phyloP scores from a whole-genome alignment of 2,113 vertebrate species.

The Pontoporia blainvillei region DNA sequence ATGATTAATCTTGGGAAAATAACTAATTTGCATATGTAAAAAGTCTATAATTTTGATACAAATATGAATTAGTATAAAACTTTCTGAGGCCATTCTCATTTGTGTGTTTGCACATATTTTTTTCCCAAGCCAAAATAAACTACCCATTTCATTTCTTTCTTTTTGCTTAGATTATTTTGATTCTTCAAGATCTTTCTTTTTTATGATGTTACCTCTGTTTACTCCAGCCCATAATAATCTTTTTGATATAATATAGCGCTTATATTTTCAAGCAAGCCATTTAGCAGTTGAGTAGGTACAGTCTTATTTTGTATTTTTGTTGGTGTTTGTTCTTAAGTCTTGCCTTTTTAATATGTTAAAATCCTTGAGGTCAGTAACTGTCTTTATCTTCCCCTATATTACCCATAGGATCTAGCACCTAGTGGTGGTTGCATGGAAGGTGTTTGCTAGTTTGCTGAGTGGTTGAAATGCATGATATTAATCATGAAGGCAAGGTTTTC shows the following conservation, averaged over 20 bases:
- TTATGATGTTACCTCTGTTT: neutral
- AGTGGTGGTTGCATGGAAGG: neutral
- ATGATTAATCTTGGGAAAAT: neutral
- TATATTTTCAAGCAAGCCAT: neutral
- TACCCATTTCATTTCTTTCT: neutral
- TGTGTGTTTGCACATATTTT: neutral
- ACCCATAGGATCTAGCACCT: neutral
- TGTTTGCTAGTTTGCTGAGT: neutral
- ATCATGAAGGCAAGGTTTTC: constrained; percentile 21
- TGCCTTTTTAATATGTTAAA: neutral
- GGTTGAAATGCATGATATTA: neutral
- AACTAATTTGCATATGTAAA: neutral
- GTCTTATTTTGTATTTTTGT: neutral
- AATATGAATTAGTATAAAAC: neutral
- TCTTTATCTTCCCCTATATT: neutral
- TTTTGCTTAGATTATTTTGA: neutral
- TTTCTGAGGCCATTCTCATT: neutral
- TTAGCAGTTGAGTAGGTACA: neutral
- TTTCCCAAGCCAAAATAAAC: neutral
- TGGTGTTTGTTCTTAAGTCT: neutral
- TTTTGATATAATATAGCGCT: neutral
- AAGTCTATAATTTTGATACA: neutral
- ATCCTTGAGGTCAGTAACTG: neutral
- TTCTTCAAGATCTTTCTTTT: neutral
- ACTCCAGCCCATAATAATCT: neutral